Base-by-base conservation (phyloP, 2,797 vertebrate species). In the Percopsis omiscomaycus region DNA sequence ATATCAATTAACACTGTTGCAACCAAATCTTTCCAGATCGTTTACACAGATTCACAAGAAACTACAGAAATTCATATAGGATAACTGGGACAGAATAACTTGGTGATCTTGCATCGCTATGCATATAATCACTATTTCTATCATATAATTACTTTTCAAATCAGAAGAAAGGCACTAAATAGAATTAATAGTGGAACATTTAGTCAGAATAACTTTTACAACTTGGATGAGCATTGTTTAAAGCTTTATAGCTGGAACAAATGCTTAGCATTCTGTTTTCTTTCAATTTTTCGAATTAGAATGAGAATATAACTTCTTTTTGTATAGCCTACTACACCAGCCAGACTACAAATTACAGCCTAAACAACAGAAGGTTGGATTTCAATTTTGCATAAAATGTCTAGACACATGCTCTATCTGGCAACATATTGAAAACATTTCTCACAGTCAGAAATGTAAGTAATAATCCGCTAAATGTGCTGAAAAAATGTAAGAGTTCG, bases 141-240 rank as follows among this genome's bases (percentile, higher is more conserved):
- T 73, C 30, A 28, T 69, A 77, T 82, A 80, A 71, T 13, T 9
- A 29, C 45, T 15, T 27, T 28, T 54, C 0, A 68, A 76, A 71
- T 29, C 64, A 49, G 44, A 65, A 55, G 53, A 70, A 59, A 27
- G 2, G 16, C 37, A 37, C 45, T 48, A 5, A 55, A 75, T 54
- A 15, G 32, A 71, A 14, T 47, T 75, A 74, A 63, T 37, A 27
- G 47, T 54, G 42, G 53, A 71, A 82, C 60, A 70, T 62, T 65
- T 30, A 77, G 47, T 52, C 61, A 57, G 74, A 78, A 73, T 64
- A 0, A 59, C 62, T 72, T 82, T 75, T 80, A 46, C 9, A 67
- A 55, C 62, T 54, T 37, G 45, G 37, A 9, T 37, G 22, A 59
- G 16, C 47, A 57, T 53, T 69, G 55, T 78, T 76, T 74, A 57